Evolutionary conservation across 2,113 vertebrate species (phyloP).

Genomic region (Ardeotis arabs): DNA sequence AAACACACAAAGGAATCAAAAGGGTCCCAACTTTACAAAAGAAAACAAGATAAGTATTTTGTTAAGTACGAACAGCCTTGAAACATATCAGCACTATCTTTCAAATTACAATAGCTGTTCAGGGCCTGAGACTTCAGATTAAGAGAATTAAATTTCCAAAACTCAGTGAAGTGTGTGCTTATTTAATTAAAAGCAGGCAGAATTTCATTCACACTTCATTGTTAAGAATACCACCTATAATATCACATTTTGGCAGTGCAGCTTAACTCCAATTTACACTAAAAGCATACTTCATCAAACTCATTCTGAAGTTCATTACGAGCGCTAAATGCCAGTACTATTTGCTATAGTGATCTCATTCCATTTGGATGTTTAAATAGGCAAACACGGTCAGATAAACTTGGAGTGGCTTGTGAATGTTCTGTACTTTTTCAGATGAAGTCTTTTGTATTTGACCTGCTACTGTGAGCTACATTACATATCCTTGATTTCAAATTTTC

Average conservation of each 20-base stretch:
- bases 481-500: background rate
- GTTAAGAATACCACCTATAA: conserved; percentile 48
- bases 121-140: conserved; percentile 16
- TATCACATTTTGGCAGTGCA: conserved; percentile 34
- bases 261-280: conserved; percentile 48
- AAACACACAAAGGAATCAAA: background rate
- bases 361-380: conserved; percentile 46
- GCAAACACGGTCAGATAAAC: background rate
- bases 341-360: conserved; percentile 14
- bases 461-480: background rate
- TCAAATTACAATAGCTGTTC: conserved; percentile 32
- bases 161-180: conserved; percentile 46
- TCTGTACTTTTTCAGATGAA: background rate
- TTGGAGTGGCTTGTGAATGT: background rate
- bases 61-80: background rate
- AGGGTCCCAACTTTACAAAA: background rate
- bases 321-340: conserved; percentile 26
- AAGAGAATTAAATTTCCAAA: conserved; percentile 60
- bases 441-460: background rate
- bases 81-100: conserved; percentile 44
- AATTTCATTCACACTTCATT: conserved; percentile 61
- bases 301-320: conserved; percentile 60
- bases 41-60: background rate
- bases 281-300: conserved; percentile 44
- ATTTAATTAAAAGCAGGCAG: conserved; percentile 61